These are phyloP conservation scores for Chelonia mydas DNA, from an alignment of 2,797 vertebrate genomes.

Conservation along the genomic window DNA sequence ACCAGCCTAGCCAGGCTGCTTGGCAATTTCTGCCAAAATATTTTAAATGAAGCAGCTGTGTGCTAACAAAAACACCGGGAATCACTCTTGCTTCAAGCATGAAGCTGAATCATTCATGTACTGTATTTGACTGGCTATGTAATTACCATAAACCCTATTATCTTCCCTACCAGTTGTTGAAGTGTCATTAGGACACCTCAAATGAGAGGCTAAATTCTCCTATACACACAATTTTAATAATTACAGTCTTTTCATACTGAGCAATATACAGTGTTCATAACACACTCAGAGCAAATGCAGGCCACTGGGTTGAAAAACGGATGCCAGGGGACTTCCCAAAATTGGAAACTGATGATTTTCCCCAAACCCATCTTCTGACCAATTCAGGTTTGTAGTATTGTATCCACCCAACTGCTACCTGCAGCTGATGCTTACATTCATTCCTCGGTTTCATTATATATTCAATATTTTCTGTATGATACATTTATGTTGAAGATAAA, in stretches of 20 bases:
- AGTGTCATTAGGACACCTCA: constrained; percentile 57
- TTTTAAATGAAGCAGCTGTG: constrained; percentile 69
- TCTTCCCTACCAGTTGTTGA: constrained; percentile 45
- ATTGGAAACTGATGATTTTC: not conserved
- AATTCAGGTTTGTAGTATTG: not conserved
- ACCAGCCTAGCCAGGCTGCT: not conserved
- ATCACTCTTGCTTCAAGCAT: not conserved
- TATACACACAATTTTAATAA: constrained; percentile 36
- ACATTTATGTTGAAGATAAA: not conserved
- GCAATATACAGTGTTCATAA: not conserved
- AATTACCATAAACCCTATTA: constrained; percentile 58
- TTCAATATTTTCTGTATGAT: not conserved
- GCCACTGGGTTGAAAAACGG: not conserved
- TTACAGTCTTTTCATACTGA: not conserved
- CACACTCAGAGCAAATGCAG: not conserved
- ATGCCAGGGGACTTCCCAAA: not conserved
- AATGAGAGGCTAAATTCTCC: constrained; percentile 62
- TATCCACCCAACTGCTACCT: not conserved
- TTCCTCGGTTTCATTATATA: not conserved
- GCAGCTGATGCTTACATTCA: not conserved
- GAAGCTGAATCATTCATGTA: not conserved
- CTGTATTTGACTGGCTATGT: not conserved
- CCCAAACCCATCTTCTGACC: not conserved
- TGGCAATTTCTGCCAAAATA: constrained; percentile 39
- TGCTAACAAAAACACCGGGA: not conserved